Evolutionary conservation across 2,797 vertebrate species (phyloP).

Genomic region (Acanthiza pusilla): DNA sequence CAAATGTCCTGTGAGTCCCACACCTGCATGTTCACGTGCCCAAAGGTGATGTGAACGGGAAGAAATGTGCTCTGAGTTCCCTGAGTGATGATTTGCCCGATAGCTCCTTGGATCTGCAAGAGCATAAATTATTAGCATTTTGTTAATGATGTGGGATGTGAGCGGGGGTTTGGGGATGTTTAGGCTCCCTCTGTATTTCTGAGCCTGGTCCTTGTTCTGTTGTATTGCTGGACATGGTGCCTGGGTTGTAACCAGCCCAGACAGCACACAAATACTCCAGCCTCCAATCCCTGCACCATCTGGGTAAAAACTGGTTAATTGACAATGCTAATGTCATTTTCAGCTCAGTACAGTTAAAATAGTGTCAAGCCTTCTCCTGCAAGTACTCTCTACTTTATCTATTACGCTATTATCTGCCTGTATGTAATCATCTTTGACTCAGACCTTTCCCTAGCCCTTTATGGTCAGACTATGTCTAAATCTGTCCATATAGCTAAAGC

Average conservation of each 20-base stretch:
- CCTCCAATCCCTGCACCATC: slow-evolving; percentile 34
- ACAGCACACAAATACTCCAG: not conserved
- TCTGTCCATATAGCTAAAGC: not conserved
- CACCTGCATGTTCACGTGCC: not conserved
- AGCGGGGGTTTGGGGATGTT: not conserved
- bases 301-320: slow-evolving; percentile 56
- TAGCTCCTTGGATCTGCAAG: not conserved
- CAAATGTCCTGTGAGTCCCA: rapidly evolving
- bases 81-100: not conserved
- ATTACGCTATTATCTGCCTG: not conserved
- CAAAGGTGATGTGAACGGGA: not conserved
- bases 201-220: not conserved
- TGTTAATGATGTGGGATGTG: not conserved
- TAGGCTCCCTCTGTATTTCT: not conserved
- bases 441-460: slow-evolving; percentile 33
- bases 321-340: slow-evolving; percentile 33
- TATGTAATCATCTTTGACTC: slow-evolving; percentile 46
- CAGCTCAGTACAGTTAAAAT: slow-evolving; percentile 13
- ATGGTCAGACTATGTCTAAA: slow-evolving; percentile 4
- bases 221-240: not conserved
- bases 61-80: not conserved
- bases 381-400: slow-evolving; percentile 23
- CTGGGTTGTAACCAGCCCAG: not conserved
- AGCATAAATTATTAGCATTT: not conserved
- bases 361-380: not conserved